Evolutionary conservation across 1,140 invertebrate species (phyloP).

Genomic region (Temnothorax curvispinosus): DNA sequence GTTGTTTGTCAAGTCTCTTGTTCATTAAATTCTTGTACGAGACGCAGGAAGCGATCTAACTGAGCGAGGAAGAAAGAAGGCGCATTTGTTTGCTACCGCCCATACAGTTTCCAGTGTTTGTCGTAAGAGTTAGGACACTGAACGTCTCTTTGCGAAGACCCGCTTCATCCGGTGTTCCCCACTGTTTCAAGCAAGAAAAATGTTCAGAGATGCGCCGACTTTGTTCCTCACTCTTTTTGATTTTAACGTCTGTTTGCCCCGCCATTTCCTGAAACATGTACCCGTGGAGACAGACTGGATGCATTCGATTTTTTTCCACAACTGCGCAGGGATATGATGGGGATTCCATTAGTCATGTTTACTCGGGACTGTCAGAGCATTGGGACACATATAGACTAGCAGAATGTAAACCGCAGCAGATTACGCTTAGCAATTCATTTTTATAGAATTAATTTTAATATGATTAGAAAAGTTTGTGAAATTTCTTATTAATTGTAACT

Average conservation of each 20-base stretch:
- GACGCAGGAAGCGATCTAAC: conserved; percentile 47
- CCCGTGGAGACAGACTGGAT: conserved; percentile 28
- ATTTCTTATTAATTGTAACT: neutral
- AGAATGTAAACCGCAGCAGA: neutral
- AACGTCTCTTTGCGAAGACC: conserved; percentile 58
- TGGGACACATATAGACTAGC: neutral
- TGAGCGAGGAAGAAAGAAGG: conserved; percentile 48
- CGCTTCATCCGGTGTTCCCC: conserved; percentile 42
- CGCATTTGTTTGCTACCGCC: conserved; percentile 77
- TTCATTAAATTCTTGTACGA: conserved; percentile 22
- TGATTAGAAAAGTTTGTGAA: neutral
- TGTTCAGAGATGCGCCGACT: conserved; percentile 46
- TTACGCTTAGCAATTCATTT: neutral
- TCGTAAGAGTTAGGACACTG: conserved; percentile 78
- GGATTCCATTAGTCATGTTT: conserved; percentile 61
- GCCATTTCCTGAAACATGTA: conserved; percentile 69
- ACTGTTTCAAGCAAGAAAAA: conserved; percentile 43
- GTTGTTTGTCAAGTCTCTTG: conserved; percentile 72
- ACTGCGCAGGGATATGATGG: neutral
- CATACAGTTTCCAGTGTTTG: conserved; percentile 76
- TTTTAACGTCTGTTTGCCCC: conserved; percentile 65
- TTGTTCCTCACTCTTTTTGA: conserved; percentile 41
- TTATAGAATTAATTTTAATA: conserved; percentile 17
- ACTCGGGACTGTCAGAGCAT: conserved; percentile 26
- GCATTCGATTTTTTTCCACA: conserved; percentile 16